Percentiles rank a stretch among this genome's conserved stretches.
These are phyloP conservation scores for Girardia tigrina DNA, from an alignment of 2,888 invertebrate species.

Conservation along the genomic window DNA sequence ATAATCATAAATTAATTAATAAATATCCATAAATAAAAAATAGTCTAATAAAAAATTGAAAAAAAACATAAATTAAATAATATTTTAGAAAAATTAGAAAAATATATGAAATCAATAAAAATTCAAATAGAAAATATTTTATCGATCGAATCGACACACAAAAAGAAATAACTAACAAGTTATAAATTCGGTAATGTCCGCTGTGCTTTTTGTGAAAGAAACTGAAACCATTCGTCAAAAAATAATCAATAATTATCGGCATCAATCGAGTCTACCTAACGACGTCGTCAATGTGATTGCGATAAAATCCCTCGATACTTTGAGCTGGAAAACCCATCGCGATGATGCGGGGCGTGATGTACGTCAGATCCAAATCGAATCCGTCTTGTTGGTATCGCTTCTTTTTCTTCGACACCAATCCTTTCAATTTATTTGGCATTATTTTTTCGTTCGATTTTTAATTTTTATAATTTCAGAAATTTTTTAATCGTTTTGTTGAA, in stretches of 20 bases:
- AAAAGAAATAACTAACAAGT: constrained; percentile 32
- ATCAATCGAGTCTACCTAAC: constrained; percentile 51
- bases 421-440: constrained; percentile 34
- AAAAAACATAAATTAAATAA: too few relatives aligned
- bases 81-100: too few relatives aligned
- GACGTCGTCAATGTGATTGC: constrained; percentile 90
- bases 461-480: too few relatives aligned
- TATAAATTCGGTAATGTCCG: constrained; percentile 32
- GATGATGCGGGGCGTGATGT: constrained; percentile 75
- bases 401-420: constrained; percentile 78
- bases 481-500: too few relatives aligned
- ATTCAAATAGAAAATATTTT: too few relatives aligned
- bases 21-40: too few relatives aligned
- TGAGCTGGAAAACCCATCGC: constrained; percentile 98
- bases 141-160: too few relatives aligned
- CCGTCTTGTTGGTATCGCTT: constrained; percentile 81
- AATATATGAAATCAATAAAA: too few relatives aligned
- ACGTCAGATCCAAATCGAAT: constrained; percentile 90
- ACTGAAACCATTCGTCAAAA: background rate
- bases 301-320: constrained; percentile 78
- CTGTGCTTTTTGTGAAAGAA: constrained; percentile 27
- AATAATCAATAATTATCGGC: background rate
- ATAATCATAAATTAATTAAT: too few relatives aligned
- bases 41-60: too few relatives aligned
- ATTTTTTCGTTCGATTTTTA: too few relatives aligned